A percentile compares a stretch with the other conserved stretches of the same genome.
Conservation (phyloP, 1,140 invertebrate genomes). For the Tribolium madens region DNA sequence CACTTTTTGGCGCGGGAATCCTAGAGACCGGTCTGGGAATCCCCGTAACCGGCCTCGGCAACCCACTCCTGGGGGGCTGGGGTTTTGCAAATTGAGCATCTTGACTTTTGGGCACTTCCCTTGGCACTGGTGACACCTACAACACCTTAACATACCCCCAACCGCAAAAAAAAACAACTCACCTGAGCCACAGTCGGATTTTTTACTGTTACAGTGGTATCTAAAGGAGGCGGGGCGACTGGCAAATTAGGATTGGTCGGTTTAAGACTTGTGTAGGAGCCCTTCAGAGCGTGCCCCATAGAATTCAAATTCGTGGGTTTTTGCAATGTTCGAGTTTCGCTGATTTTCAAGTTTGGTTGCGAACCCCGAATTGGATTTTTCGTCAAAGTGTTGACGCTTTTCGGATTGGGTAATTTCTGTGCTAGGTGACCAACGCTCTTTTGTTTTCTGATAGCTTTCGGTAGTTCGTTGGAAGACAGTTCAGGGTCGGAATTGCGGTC, state of each 20-base stretch:
- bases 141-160: neutral
- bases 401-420: neutral
- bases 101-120: neutral
- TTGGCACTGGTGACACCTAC: neutral
- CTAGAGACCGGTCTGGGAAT: conserved; percentile 50
- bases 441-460: neutral
- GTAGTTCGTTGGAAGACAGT: conserved; percentile 34
- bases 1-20: conserved; percentile 49
- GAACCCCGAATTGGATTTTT: neutral
- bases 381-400: neutral
- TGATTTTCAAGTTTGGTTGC: conserved; percentile 28
- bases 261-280: conserved; percentile 54
- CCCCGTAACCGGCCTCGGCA: conserved; percentile 48
- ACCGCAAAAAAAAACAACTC: neutral
- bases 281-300: conserved; percentile 46
- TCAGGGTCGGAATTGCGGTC: conserved; percentile 45
- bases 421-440: neutral
- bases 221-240: conserved; percentile 30
- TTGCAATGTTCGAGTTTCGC: neutral
- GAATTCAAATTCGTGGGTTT: conserved; percentile 50
- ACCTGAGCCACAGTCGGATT: conserved; percentile 10
- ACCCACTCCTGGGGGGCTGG: conserved; percentile 41
- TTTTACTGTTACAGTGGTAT: conserved; percentile 8
- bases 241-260: conserved; percentile 54
- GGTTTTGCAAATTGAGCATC: conserved; percentile 39